Evolutionary conservation across 2,797 vertebrate genomes (phyloP).

Genomic region (Eutrigla gurnardus): DNA sequence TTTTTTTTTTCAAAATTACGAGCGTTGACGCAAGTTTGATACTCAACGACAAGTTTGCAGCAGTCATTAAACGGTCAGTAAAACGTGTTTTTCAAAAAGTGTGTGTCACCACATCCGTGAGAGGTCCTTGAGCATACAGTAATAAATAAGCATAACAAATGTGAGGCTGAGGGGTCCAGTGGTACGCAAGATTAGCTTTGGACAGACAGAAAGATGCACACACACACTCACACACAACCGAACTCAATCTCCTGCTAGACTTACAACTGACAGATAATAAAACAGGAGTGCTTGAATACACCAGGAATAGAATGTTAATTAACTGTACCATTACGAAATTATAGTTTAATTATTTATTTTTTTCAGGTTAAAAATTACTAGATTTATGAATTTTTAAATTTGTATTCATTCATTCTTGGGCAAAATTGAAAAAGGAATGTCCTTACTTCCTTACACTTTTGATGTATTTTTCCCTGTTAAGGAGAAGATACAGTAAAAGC

Average conservation of each 20-base stretch:
- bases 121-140: neutral
- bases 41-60: neutral
- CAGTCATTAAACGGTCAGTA: neutral
- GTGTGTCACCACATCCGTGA: neutral
- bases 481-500: neutral
- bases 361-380: neutral
- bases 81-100: neutral
- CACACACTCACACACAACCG: neutral
- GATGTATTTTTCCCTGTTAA: neutral
- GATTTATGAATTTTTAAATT: neutral
- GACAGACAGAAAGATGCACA: neutral
- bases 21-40: no score
- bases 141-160: neutral
- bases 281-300: neutral
- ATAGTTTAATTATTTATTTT: neutral
- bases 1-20: no score
- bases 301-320: neutral
- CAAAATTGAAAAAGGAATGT: neutral
- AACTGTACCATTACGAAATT: neutral
- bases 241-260: neutral
- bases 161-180: neutral
- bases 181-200: neutral
- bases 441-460: neutral
- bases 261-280: neutral
- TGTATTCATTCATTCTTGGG: neutral